Base-by-base conservation (phyloP, 2,888 invertebrate genomes). In the Tanytarsus gracilentus region DNA sequence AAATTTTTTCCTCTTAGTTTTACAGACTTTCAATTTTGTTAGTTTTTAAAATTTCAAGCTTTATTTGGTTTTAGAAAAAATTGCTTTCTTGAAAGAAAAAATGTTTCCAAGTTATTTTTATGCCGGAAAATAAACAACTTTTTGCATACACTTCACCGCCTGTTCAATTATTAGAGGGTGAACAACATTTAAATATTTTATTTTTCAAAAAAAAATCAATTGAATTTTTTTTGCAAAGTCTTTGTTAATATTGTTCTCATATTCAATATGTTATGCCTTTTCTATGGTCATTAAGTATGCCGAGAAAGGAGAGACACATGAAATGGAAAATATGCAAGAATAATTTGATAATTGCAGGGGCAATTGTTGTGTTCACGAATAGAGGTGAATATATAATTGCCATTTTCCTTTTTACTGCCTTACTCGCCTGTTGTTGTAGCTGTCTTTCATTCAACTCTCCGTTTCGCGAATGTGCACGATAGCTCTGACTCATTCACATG, bases 231-330 rank as follows among this genome's bases (percentile, higher is more conserved):
- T 27, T 51, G 51, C n/a, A 36, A 36, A 36, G 36, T n/a, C 16
- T 11, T 14, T 36, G 36, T 36, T 14, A n/a, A 36, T 7, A 29
- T 36, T 51, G 27, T n/a, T n/a, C n/a, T 51, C 29, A 51, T 51
- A 29, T 16, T 26, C 51, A 51, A 51, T 51, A 26, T 51, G 51
- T 27, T 51, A 51, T 51, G 51, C 51, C 29, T 51, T 36, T 36
- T 36, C 16, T 36, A 36, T 36, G 36, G 36, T 14, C 36, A 51
- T 27, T 27, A 51, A 27, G 29, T 27, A 51, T 26, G 29, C 29
- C 29, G 51, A 51, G 16, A 23, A 16, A 44, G 39, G 14, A n/a
- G 44, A 44, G 23, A 5, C 9, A 44, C 16, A 11, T 25, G 49
- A 14, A 26, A 51, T 27, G 26, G n/a, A 50, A 16, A 51, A 27